These are phyloP conservation scores for Glaucidium brasilianum DNA, from an alignment of 2,113 vertebrate species.

Conservation along the genomic window DNA sequence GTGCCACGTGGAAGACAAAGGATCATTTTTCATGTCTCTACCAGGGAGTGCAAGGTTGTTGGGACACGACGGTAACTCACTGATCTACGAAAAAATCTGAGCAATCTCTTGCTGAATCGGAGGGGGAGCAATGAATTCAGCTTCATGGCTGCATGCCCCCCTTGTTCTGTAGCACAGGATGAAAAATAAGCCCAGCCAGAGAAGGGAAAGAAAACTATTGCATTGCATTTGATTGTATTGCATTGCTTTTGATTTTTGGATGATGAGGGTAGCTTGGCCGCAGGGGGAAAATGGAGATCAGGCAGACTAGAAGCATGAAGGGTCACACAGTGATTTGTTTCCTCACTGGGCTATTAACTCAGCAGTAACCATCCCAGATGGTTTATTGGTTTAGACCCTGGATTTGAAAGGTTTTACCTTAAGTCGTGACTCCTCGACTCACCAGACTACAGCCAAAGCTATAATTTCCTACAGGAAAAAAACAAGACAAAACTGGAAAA, in stretches of 20 bases:
- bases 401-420: not conserved
- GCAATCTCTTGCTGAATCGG: slow-evolving; percentile 20
- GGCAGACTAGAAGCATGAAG: not conserved
- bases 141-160: not conserved
- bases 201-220: not conserved
- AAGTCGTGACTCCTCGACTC: not conserved
- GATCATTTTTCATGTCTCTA: not conserved
- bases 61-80: not conserved
- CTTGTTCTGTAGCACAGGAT: not conserved
- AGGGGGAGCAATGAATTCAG: not conserved
- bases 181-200: not conserved
- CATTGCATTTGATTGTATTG: not conserved
- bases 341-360: not conserved
- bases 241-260: not conserved
- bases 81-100: not conserved
- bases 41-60: not conserved
- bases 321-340: not conserved
- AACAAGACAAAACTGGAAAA: not conserved
- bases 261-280: not conserved
- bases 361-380: not conserved
- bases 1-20: not conserved
- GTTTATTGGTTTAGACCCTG: not conserved
- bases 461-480: not conserved
- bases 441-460: not conserved
- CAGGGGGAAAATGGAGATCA: not conserved